Percentiles rank a stretch among this genome's conserved stretches.
Conservation (phyloP, 2,888 invertebrate genomes). For the Heliothis peltigera region DNA sequence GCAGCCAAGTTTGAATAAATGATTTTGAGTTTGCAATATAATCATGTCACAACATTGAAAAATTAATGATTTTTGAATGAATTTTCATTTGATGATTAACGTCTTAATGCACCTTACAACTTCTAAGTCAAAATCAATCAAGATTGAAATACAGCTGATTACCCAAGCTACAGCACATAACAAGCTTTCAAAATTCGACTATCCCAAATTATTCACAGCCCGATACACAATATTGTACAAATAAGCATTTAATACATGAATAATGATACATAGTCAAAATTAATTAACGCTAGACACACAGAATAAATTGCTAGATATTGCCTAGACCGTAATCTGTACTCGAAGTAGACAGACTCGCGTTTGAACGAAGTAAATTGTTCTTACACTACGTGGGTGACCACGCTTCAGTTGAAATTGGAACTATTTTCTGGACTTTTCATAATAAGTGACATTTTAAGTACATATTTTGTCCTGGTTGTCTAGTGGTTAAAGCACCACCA, state of each 20-base stretch:
- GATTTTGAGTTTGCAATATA: no score
- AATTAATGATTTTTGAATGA: no score
- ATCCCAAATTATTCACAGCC: conserved; percentile 11
- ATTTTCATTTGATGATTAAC: no score
- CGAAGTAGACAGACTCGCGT: conserved; percentile 32
- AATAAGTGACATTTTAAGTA: no score
- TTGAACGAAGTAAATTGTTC: conserved; percentile 47
- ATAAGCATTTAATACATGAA: conserved; percentile 11
- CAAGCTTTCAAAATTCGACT: neutral
- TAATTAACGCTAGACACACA: conserved; percentile 21
- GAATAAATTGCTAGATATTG: conserved; percentile 31
- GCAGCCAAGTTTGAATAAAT: no score
- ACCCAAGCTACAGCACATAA: neutral
- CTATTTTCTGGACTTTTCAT: neutral
- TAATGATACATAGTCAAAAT: conserved; percentile 4
- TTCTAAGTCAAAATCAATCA: no score
- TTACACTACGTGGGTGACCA: conserved; percentile 32
- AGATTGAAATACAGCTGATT: no score
- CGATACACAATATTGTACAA: neutral
- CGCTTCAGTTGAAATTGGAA: conserved; percentile 23
- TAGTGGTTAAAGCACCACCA: no score
- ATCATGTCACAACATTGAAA: no score
- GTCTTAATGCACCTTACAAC: no score
- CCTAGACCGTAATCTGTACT: conserved; percentile 40
- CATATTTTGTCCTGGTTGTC: no score